These are phyloP conservation scores for Tenthredo notha DNA, from an alignment of 2,888 invertebrate genomes.

Conservation along the genomic window DNA sequence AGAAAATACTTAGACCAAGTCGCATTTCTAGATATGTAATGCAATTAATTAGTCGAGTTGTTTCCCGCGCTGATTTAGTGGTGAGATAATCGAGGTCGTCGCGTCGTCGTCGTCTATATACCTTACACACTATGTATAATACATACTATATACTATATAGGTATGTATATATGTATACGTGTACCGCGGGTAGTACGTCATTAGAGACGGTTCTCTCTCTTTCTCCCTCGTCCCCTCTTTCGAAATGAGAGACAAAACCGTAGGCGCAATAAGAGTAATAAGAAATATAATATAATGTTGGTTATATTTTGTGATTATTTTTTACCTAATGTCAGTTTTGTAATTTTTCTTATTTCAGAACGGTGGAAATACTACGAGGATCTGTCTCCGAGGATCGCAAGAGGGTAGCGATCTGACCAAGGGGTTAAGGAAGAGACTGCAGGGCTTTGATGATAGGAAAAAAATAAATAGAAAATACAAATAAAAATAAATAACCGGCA, in stretches of 20 bases:
- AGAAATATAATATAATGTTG: constrained; percentile 9
- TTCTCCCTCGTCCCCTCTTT: constrained; percentile 4
- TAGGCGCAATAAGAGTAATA: constrained; percentile 22
- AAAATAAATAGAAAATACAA: background rate
- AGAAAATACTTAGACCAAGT: background rate
- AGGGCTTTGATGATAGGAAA: background rate
- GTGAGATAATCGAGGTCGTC: constrained; percentile 44
- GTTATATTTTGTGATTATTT: constrained; percentile 13
- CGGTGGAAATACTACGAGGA: background rate
- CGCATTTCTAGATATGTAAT: constrained; percentile 6
- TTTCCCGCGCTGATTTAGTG: constrained; percentile 39
- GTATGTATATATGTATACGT: background rate
- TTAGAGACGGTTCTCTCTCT: constrained; percentile 24
- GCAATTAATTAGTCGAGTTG: constrained; percentile 39
- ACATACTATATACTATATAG: constrained; percentile 3
- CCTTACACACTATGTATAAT: background rate
- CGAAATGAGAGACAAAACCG: background rate
- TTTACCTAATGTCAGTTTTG: constrained; percentile 26
- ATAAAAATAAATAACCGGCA: background rate
- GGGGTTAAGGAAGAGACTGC: background rate
- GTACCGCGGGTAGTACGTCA: constrained; percentile 37
- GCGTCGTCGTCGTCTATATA: background rate
- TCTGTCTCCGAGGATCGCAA: background rate
- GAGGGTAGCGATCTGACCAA: background rate
- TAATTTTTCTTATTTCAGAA: constrained; percentile 49